Evolutionary conservation across 2,888 invertebrate genomes (phyloP).

Genomic region (Trichogramma evanescens): DNA sequence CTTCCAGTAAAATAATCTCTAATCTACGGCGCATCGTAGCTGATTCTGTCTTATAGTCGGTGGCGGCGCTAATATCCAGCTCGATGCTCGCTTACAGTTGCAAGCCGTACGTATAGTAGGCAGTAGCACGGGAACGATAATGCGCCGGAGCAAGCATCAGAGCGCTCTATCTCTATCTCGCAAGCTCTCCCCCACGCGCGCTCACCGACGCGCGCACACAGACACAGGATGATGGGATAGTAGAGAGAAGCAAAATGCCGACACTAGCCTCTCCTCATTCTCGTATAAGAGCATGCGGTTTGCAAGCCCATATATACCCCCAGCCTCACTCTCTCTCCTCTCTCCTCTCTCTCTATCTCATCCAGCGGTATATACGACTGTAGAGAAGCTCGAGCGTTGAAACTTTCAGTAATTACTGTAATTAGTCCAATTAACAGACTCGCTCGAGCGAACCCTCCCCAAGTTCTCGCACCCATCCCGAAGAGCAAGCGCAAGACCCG

Average conservation of each 20-base stretch:
- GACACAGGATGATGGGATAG: conserved; percentile 4
- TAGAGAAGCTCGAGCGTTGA: conserved; percentile 30
- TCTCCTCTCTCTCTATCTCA: conserved; percentile 8
- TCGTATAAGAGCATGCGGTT: conserved; percentile 28
- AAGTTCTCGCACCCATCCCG: conserved; percentile 15
- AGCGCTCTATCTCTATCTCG: neutral
- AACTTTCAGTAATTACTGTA: conserved; percentile 48
- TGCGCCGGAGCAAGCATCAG: conserved; percentile 15
- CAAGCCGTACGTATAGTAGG: neutral
- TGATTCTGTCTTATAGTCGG: conserved; percentile 25
- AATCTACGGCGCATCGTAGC: conserved; percentile 7
- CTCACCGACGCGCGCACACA: too few relatives aligned
- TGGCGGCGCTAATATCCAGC: conserved; percentile 38
- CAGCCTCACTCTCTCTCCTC: conserved; percentile 27
- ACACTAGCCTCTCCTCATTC: conserved; percentile 19
- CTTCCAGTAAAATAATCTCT: conserved; percentile 5
- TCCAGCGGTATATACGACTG: neutral
- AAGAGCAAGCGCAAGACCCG: conserved; percentile 1
- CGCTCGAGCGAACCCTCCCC: conserved; percentile 40
- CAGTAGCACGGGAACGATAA: conserved; percentile 10
- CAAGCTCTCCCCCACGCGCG: too few relatives aligned
- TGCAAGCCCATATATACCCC: conserved; percentile 33
- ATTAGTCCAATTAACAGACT: conserved; percentile 49
- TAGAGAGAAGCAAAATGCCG: conserved; percentile 3
- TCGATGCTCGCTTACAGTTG: conserved; percentile 25